Conservation (phyloP, 2,113 vertebrate genomes). For the Leptocoma aspasia region DNA sequence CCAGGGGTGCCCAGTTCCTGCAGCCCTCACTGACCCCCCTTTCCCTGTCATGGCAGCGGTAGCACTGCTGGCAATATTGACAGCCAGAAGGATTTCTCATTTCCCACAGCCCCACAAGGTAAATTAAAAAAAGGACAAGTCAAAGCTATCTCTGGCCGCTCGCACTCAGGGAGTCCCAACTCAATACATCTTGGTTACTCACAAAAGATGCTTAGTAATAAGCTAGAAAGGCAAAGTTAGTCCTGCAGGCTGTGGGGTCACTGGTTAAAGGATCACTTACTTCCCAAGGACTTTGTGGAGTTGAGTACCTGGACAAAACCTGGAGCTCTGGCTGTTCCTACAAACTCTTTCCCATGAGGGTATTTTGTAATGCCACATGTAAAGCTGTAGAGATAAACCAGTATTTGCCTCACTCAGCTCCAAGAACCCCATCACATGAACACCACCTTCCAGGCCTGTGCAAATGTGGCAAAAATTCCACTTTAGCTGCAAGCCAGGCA, state of each 20-base stretch:
- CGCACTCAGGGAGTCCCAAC: slow-evolving; percentile 70
- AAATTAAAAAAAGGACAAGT: slow-evolving; percentile 79
- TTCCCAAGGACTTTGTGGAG: background rate
- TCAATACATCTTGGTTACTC: slow-evolving; percentile 76
- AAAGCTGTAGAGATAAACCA: background rate
- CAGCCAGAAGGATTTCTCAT: slow-evolving; percentile 74
- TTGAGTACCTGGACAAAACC: background rate
- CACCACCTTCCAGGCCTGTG: background rate
- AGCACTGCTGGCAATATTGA: slow-evolving; percentile 59
- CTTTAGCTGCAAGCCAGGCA: background rate
- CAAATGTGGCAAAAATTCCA: background rate
- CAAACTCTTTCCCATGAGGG: background rate
- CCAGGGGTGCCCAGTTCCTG: slow-evolving; percentile 34
- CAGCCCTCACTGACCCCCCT: background rate
- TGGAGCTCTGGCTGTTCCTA: background rate
- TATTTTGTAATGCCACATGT: background rate
- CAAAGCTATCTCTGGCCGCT: slow-evolving; percentile 76
- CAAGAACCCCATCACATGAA: background rate
- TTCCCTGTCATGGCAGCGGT: slow-evolving; percentile 7
- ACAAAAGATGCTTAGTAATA: slow-evolving; percentile 76
- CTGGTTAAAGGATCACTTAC: background rate
- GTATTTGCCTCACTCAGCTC: background rate
- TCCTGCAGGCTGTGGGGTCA: slow-evolving; percentile 39
- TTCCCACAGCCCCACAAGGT: slow-evolving; percentile 73
- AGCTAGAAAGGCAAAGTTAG: slow-evolving; percentile 59